phyloP scores from a whole-genome alignment of 2,797 vertebrate species.

The Arnoldichthys spilopterus region DNA sequence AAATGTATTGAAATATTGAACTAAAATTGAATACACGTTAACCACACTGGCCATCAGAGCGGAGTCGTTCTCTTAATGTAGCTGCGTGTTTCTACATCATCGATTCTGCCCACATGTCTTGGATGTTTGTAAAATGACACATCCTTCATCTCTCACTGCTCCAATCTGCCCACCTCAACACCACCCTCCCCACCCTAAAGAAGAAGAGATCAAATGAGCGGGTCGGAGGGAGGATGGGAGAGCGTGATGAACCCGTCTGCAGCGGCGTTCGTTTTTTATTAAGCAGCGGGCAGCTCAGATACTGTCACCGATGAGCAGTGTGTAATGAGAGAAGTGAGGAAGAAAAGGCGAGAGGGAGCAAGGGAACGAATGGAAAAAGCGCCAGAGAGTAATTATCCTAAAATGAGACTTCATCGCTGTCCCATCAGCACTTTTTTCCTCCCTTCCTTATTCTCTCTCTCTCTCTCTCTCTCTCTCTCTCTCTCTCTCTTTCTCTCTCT shows the following conservation, averaged over 20 bases:
- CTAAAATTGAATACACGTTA: constrained; percentile 29
- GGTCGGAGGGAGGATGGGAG: constrained; percentile 58
- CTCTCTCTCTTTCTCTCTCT: constrained; percentile 34
- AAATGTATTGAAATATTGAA: constrained; percentile 51
- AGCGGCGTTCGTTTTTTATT: constrained; percentile 76
- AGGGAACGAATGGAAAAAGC: constrained; percentile 65
- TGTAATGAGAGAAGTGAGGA: constrained; percentile 71
- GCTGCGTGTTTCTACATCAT: constrained; percentile 35
- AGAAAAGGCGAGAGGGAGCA: constrained; percentile 39
- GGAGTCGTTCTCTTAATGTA: constrained; percentile 27
- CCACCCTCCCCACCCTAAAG: constrained; percentile 23
- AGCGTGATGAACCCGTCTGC: constrained; percentile 77
- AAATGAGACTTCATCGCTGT: constrained; percentile 78
- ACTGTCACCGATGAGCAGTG: constrained; percentile 73
- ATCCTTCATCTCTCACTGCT: constrained; percentile 34
- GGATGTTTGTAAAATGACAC: background rate
- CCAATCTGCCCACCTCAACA: constrained; percentile 34
- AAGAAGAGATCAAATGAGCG: constrained; percentile 5
- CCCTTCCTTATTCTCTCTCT: constrained; percentile 21
- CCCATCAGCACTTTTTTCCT: constrained; percentile 70
- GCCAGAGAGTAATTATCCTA: constrained; percentile 77
- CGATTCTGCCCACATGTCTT: constrained; percentile 18
- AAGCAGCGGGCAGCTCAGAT: constrained; percentile 79
- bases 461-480: constrained; percentile 23
- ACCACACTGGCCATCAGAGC: constrained; percentile 12